Evolutionary conservation across 2,888 invertebrate genomes (phyloP).

Genomic region (Dilophus febrilis): DNA sequence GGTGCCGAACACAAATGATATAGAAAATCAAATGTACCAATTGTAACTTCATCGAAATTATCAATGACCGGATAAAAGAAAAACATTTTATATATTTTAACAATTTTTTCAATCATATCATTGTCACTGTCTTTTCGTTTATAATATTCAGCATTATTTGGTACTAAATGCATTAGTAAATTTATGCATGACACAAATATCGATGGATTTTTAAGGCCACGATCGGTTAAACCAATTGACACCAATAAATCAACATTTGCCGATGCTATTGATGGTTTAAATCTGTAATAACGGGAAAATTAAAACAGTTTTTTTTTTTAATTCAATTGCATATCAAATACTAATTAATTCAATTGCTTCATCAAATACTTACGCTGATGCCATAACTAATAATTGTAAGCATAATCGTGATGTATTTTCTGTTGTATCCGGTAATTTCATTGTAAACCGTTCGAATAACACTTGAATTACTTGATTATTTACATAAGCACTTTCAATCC

Average conservation of each 20-base stretch:
- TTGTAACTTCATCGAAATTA: slow-evolving; percentile 35
- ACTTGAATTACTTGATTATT: slow-evolving; percentile 43
- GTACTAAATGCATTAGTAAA: slow-evolving; percentile 23
- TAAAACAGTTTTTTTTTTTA: background rate
- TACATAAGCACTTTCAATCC: slow-evolving; percentile 39
- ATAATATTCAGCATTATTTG: slow-evolving; percentile 23
- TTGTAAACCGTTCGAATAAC: slow-evolving; percentile 70
- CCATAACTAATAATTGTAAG: slow-evolving; percentile 62
- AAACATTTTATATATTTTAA: slow-evolving; percentile 33
- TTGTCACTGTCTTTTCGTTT: slow-evolving; percentile 22
- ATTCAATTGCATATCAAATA: too few species aligned
- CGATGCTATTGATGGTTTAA: slow-evolving; percentile 39
- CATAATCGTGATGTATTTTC: slow-evolving; percentile 56
- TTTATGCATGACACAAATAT: slow-evolving; percentile 23
- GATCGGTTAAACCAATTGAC: slow-evolving; percentile 45
- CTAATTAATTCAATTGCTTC: too few species aligned
- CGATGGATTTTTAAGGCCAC: slow-evolving; percentile 23
- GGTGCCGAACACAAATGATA: slow-evolving; percentile 41
- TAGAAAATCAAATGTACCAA: slow-evolving; percentile 34
- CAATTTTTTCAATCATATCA: slow-evolving; percentile 19
- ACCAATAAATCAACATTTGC: slow-evolving; percentile 60
- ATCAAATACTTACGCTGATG: slow-evolving; percentile 35
- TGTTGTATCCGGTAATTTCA: slow-evolving; percentile 50
- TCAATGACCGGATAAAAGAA: slow-evolving; percentile 28
- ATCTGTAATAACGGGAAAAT: slow-evolving; percentile 24